Evolutionary conservation across 2,113 vertebrate genomes (phyloP), one percentile per base, ranked within the genome.

Genomic region (Pterocles gutturalis): DNA sequence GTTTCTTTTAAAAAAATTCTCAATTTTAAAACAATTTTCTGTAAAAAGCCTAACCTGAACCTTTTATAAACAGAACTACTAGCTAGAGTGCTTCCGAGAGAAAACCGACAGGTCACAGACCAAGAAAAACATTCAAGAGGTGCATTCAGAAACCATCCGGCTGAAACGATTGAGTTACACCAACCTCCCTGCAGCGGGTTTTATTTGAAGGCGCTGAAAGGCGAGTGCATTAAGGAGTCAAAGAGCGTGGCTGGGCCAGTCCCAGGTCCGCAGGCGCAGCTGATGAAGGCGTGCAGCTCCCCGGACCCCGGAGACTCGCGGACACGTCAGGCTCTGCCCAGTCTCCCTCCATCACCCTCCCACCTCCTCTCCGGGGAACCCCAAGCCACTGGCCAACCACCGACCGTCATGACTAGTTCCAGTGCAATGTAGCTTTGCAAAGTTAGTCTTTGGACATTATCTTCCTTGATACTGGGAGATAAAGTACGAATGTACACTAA

Each of bases 41-140:
- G 48, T 89, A 76, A 65, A 94, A 97, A 95, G 79, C 94, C 71
- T 76, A 69, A 85, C 71, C 64, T 25, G 43, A 77, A 88, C 83
- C 72, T 76, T 87, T 87, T 43, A 72, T 60, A 72, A 84, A 76
- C 13, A 5, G 72, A 67, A 69, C 53, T 21, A 46, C 83, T 10
- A 79, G 77, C 55, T 33, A 7, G 41, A 84, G 72, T 6, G 65
- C 76, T 92, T 62, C 64, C 34, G 21, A 38, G 51, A 88, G 60
- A 62, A 66, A 83, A 60, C n/a, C 3, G 34, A 8, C 76, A 41
- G 61, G 61, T 48, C 57, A 36, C 51, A 54, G 83, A 53, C 18
- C 16, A 15, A 33, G 80, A 17, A 58, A 85, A 80, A 34, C 36
- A 20, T 53, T 34, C 11, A 34, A 55, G 75, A 88, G 51, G 61